phyloP scores from a whole-genome alignment of 1,140 invertebrate genomes.

The Zaprionus taronus region DNA sequence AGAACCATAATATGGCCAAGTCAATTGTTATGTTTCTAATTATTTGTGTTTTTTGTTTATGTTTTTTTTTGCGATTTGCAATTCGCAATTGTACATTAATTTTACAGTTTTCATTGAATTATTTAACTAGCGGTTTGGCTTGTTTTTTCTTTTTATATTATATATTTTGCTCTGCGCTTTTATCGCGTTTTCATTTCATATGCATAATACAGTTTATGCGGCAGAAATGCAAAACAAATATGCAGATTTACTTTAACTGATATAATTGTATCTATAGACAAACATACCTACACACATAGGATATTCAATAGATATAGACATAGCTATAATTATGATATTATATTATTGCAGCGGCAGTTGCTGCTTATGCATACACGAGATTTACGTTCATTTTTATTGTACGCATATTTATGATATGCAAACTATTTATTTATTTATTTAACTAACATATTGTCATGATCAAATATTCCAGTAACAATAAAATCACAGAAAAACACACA shows the following conservation, averaged over 20 bases:
- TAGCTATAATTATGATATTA: slow-evolving; percentile 54
- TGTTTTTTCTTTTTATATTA: slow-evolving; percentile 25
- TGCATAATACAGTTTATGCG: slow-evolving; percentile 35
- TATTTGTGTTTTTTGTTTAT: slow-evolving; percentile 48
- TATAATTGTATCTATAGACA: neutral
- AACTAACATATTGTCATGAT: slow-evolving; percentile 79
- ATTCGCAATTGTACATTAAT: slow-evolving; percentile 43
- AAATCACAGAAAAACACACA: slow-evolving; percentile 52
- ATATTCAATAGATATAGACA: slow-evolving; percentile 36
- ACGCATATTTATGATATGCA: slow-evolving; percentile 57
- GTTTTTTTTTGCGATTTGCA: slow-evolving; percentile 28
- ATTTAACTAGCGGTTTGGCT: slow-evolving; percentile 53
- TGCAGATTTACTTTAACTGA: slow-evolving; percentile 33
- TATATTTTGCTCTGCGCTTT: neutral
- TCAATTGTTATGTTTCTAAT: slow-evolving; percentile 69
- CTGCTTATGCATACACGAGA: slow-evolving; percentile 28
- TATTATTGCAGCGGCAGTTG: slow-evolving; percentile 17
- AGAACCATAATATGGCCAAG: slow-evolving; percentile 44
- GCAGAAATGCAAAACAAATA: slow-evolving; percentile 59
- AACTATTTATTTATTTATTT: slow-evolving; percentile 80
- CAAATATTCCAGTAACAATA: slow-evolving; percentile 62
- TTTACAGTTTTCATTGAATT: slow-evolving; percentile 61
- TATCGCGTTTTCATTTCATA: slow-evolving; percentile 32
- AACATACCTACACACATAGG: slow-evolving; percentile 29
- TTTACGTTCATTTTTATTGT: slow-evolving; percentile 52